phyloP scores from a whole-genome alignment of 2,888 invertebrate genomes.

The Sphecodes monilicornis region DNA sequence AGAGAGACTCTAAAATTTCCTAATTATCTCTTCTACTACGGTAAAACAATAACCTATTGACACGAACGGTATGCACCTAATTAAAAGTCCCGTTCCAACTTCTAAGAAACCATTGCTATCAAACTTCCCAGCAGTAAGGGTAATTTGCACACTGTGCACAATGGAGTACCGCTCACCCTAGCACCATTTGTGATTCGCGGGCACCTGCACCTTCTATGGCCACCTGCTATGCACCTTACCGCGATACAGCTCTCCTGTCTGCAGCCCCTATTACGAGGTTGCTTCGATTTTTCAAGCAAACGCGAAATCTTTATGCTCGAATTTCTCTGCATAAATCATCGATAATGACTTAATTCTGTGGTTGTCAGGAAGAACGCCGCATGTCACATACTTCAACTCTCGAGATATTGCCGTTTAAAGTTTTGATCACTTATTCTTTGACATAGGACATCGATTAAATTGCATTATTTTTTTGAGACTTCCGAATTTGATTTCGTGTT shows the following conservation, averaged over 20 bases:
- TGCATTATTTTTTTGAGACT: no score
- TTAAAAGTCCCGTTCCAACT: conserved; percentile 9
- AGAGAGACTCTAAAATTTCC: not conserved
- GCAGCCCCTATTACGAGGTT: not conserved
- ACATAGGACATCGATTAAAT: no score
- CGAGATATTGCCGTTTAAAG: no score
- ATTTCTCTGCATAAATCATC: no score
- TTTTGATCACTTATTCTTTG: no score
- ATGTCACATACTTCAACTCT: no score
- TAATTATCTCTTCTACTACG: not conserved
- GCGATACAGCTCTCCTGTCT: not conserved
- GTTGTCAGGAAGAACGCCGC: no score
- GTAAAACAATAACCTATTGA: not conserved
- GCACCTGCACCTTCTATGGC: not conserved
- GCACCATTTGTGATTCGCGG: not conserved
- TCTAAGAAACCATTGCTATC: conserved; percentile 7
- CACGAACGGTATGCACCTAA: not conserved
- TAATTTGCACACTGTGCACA: conserved; percentile 3
- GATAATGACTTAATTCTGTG: no score
- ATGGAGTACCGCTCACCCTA: not conserved
- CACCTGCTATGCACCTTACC: not conserved
- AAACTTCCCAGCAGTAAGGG: not conserved
- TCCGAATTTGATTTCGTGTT: no score
- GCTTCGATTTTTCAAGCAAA: not conserved
- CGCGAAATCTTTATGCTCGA: not conserved